phyloP scores from a whole-genome alignment of 2,797 vertebrate species.

The Brachymystax lenok region DNA sequence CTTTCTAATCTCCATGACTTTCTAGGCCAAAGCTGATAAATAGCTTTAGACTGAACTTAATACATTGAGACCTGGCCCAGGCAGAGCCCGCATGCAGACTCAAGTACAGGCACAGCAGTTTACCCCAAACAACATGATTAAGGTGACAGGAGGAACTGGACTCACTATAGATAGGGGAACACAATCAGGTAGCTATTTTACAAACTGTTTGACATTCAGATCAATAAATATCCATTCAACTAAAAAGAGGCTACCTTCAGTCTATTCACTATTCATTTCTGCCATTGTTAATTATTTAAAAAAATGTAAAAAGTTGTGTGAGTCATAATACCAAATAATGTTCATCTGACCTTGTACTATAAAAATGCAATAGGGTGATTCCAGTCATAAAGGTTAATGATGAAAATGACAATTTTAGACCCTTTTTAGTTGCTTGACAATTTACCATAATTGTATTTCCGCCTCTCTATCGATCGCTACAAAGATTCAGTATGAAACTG shows the following conservation, averaged over 20 bases:
- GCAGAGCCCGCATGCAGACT: constrained; percentile 46
- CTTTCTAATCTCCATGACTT: constrained; percentile 74
- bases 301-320: neutral
- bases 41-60: constrained; percentile 73
- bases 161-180: constrained; percentile 21
- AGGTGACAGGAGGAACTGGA: constrained; percentile 44
- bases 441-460: too few relatives aligned
- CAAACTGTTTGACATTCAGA: constrained; percentile 5
- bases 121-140: constrained; percentile 37
- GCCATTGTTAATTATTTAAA: neutral
- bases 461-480: too few relatives aligned
- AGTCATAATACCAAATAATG: neutral
- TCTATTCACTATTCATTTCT: neutral
- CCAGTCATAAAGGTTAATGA: too few relatives aligned
- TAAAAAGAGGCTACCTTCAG: neutral
- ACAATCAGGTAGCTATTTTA: constrained; percentile 20
- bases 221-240: neutral
- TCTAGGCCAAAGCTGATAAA: constrained; percentile 71
- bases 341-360: neutral
- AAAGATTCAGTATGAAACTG: too few relatives aligned
- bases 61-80: constrained; percentile 66
- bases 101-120: constrained; percentile 58
- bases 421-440: too few relatives aligned
- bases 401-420: too few relatives aligned
- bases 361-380: neutral